A percentile compares a stretch with the other conserved stretches of the same genome.
phyloP scores from a whole-genome alignment of 2,888 invertebrate genomes.

The Azorinus chamasolen region DNA sequence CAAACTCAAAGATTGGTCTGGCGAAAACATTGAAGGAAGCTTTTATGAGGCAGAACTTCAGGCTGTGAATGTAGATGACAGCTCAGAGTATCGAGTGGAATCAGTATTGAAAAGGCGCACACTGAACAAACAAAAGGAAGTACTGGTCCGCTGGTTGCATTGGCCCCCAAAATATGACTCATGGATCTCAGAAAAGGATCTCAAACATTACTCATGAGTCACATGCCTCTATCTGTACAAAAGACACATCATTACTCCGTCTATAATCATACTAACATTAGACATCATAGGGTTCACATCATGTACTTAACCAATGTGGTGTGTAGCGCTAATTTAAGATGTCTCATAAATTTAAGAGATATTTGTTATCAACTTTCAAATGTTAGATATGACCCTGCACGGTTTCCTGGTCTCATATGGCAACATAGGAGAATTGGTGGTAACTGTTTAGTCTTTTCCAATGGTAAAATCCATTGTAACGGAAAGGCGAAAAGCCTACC shows the following conservation, averaged over 20 bases:
- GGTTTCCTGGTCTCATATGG: conserved; percentile 32
- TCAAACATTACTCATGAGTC: conserved; percentile 8
- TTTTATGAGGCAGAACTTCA: conserved; percentile 53
- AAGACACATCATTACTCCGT: no score
- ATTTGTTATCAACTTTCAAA: conserved; percentile 17
- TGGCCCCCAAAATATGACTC: conserved; percentile 53
- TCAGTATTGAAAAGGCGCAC: conserved; percentile 40
- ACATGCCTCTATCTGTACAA: no score
- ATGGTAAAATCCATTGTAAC: conserved; percentile 32
- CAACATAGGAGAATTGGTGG: conserved; percentile 36
- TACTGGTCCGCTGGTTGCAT: no score
- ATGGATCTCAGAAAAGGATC: conserved; percentile 21
- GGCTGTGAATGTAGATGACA: conserved; percentile 29
- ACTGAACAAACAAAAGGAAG: conserved; percentile 36
- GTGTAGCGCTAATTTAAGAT: conserved; percentile 14
- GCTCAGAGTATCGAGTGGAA: conserved; percentile 35
- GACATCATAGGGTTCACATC: conserved; percentile 1
- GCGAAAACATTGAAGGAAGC: conserved; percentile 32
- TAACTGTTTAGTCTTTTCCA: conserved; percentile 36
- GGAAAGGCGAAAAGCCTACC: conserved; percentile 5
- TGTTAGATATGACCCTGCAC: conserved; percentile 8
- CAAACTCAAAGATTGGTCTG: conserved; percentile 29
- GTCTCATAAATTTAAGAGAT: conserved; percentile 12
- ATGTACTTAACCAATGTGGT: conserved; percentile 33
- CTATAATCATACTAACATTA: no score